A percentile compares a stretch with the other conserved stretches of the same genome.
Conservation (phyloP, 2,113 vertebrate genomes). For the Cariama cristata region DNA sequence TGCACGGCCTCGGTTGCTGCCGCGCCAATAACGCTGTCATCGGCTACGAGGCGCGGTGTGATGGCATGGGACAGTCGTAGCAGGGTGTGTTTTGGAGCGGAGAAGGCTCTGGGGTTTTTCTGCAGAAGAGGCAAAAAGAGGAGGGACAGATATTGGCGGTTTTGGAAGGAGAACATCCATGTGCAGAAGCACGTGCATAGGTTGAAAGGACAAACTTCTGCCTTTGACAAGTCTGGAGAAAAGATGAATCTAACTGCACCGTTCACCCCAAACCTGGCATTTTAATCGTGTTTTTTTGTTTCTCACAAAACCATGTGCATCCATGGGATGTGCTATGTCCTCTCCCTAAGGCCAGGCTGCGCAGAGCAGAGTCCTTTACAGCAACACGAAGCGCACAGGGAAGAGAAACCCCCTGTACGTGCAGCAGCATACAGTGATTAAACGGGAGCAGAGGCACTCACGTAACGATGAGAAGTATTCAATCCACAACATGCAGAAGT, state of each 20-base stretch:
- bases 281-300: neutral
- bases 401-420: neutral
- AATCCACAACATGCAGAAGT: neutral
- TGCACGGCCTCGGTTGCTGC: neutral
- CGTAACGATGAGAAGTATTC: neutral
- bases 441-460: neutral
- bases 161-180: fast-evolving
- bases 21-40: fast-evolving
- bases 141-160: fast-evolving
- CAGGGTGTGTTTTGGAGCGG: fast-evolving
- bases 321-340: fast-evolving
- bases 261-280: neutral
- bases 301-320: fast-evolving
- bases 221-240: neutral
- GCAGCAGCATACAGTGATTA: neutral
- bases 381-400: neutral
- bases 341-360: fast-evolving
- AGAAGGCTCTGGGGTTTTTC: neutral
- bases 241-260: neutral
- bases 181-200: fast-evolving
- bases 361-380: neutral
- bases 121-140: neutral
- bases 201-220: neutral
- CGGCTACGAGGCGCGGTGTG: fast-evolving
- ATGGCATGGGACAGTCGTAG: fast-evolving